Base-by-base conservation (phyloP, 1,140 invertebrate species). In the Drosophila guanche region DNA sequence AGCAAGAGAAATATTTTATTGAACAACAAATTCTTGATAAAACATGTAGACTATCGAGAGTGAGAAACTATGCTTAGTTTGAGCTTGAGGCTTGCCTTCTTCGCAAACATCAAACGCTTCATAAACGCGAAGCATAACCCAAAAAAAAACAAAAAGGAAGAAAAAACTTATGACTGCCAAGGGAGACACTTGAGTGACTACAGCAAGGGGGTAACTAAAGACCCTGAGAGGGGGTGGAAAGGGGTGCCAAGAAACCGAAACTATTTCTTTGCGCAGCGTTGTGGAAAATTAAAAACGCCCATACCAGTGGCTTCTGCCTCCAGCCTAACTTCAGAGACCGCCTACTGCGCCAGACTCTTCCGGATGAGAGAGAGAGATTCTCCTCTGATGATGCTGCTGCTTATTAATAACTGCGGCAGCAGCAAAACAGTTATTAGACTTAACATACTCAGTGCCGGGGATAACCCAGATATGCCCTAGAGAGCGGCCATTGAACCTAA, bases 181-280 rank as follows among this genome's bases (percentile, higher is more conserved):
- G 79, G 76, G 84, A 79, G 84, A 76, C 79, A 88, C 83, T 88
- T 89, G 83, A 88, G 71, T 89, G 84, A 89, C 75, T 88, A 62
- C 77, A 73, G 58, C 37, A 48, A 54, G 33, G 33, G 33, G 33
- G 33, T 37, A 37, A 37, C 33, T 12, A 37, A 37, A 37, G 33
- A 37, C 3, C 10, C 58, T 60, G 58, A 47, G 41, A 41, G 51
- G 41, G 37, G 20, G 27, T 41, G 27, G 58, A 56, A 58, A 27
- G 27, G 5, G 10, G 41, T 58, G 23, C 50, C 40, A 54, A 60
- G 62, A 47, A 80, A 60, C 68, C 73, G 42, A 85, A 90, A 90
- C 86, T 90, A 90, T 86, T 90, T 86, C 86, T 90, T 90, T 90
- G 86, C 86, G 78, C 86, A 90, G 69, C 78, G 71, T 90, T 86